Conservation (phyloP, 1,140 invertebrate genomes). For the Ceratosolen fusciceps region DNA sequence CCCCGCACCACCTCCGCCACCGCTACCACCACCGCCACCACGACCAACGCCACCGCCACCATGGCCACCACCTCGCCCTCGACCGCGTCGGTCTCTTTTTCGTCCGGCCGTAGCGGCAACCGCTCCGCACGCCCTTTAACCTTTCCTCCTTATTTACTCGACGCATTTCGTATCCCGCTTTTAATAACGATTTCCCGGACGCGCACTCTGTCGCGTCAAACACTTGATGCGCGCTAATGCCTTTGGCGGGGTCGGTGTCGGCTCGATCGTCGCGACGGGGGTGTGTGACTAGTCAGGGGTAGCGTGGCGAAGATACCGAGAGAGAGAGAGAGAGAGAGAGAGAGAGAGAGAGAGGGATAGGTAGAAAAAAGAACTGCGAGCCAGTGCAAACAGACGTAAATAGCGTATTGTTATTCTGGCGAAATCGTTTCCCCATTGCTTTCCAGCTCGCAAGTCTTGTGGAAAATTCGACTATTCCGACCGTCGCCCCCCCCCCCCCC, state of each 20-base stretch:
- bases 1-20: conserved; percentile 45
- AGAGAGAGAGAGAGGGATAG: no score
- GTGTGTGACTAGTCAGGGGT: no score
- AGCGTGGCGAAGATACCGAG: no score
- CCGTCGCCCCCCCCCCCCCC: no score
- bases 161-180: conserved; percentile 18
- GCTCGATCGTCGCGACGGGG: no score
- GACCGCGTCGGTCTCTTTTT: background rate
- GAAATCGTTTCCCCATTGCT: background rate
- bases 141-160: no score
- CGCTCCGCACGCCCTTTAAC: background rate
- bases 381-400: conserved; percentile 7
- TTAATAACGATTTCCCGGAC: conserved; percentile 43
- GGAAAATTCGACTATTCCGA: background rate
- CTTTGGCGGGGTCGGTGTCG: no score
- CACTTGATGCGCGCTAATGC: conserved; percentile 13
- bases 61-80: no score
- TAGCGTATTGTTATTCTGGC: background rate
- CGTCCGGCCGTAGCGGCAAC: background rate
- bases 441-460: background rate
- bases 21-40: conserved; percentile 50
- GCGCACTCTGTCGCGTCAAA: background rate
- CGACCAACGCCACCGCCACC: conserved; percentile 39
- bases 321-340: no score
- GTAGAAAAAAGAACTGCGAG: conserved; percentile 5